These are phyloP conservation scores for Pyxicephalus adspersus DNA, from an alignment of 2,113 vertebrate genomes.

Conservation along the genomic window DNA sequence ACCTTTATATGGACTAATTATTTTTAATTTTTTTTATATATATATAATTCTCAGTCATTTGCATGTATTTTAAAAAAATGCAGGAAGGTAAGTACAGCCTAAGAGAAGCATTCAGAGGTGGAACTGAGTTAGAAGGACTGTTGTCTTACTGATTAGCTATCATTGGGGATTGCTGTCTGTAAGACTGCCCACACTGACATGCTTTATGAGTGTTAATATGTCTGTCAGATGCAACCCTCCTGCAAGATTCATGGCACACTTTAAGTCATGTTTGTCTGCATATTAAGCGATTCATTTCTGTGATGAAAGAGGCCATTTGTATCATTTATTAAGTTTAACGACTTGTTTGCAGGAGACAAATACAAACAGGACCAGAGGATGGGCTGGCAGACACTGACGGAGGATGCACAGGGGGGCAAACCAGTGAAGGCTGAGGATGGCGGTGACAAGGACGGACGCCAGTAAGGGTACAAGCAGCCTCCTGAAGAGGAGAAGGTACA, in stretches of 20 bases:
- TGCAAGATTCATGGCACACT: slow-evolving; percentile 51
- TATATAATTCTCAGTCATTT: too few relatives aligned
- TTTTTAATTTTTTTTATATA: too few relatives aligned
- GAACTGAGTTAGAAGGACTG: too few relatives aligned
- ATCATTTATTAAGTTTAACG: slow-evolving; percentile 46
- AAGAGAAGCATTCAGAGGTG: too few relatives aligned
- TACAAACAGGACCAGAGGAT: background rate
- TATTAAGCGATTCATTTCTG: slow-evolving; percentile 47
- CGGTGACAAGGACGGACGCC: background rate
- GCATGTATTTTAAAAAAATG: too few relatives aligned
- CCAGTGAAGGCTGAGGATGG: background rate
- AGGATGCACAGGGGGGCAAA: background rate
- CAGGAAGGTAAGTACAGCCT: too few relatives aligned
- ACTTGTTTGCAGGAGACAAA: slow-evolving; percentile 46
- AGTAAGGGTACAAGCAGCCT: too few relatives aligned
- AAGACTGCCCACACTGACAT: background rate
- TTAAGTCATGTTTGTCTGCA: slow-evolving; percentile 42
- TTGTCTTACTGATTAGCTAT: too few relatives aligned
- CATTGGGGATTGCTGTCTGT: too few relatives aligned
- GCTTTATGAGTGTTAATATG: slow-evolving; percentile 22
- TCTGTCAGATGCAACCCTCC: slow-evolving; percentile 10
- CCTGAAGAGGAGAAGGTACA: too few relatives aligned
- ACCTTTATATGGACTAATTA: too few relatives aligned
- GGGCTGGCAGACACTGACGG: background rate
- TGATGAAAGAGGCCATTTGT: slow-evolving; percentile 31